Conservation (phyloP, 2,888 invertebrate species). For the Heteromyza rotundicornis region DNA sequence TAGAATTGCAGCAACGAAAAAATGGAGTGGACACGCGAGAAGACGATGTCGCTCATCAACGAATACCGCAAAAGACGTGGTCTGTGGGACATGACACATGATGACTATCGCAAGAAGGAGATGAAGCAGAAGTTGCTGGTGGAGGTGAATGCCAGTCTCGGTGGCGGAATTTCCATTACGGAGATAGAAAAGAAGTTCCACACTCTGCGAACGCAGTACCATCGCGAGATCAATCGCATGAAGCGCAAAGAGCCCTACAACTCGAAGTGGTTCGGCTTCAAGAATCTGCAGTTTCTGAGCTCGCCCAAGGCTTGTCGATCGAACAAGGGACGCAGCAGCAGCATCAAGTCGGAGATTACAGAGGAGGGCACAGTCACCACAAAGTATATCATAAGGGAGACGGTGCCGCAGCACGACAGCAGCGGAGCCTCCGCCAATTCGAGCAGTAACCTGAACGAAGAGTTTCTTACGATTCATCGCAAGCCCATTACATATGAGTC, state of each 20-base stretch:
- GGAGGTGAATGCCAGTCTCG: slow-evolving; percentile 54
- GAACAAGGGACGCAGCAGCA: slow-evolving; percentile 49
- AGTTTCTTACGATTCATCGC: slow-evolving; percentile 43
- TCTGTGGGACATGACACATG: slow-evolving; percentile 62
- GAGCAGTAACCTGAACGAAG: slow-evolving; percentile 45
- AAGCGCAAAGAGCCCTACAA: slow-evolving; percentile 66
- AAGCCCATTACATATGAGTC: slow-evolving; percentile 40
- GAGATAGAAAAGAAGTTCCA: slow-evolving; percentile 69
- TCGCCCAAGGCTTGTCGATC: slow-evolving; percentile 64
- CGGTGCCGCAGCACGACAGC: slow-evolving; percentile 35
- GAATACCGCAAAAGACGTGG: slow-evolving; percentile 60
- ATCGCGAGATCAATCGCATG: slow-evolving; percentile 67
- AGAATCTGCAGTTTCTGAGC: slow-evolving; percentile 68
- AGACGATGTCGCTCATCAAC: slow-evolving; percentile 57
- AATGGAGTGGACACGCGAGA: slow-evolving; percentile 63
- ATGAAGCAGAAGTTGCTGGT: slow-evolving; percentile 55
- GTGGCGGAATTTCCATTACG: slow-evolving; percentile 58
- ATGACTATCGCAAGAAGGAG: slow-evolving; percentile 61
- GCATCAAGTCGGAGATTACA: slow-evolving; percentile 51
- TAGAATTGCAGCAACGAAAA: slow-evolving; percentile 23
- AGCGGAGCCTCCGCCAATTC: slow-evolving; percentile 32
- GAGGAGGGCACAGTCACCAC: slow-evolving; percentile 47
- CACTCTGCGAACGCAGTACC: slow-evolving; percentile 69
- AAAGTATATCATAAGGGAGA: slow-evolving; percentile 53
- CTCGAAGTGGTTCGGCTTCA: slow-evolving; percentile 67